These are phyloP conservation scores for Jacana jacana DNA, from an alignment of 2,113 vertebrate species.

Conservation along the genomic window DNA sequence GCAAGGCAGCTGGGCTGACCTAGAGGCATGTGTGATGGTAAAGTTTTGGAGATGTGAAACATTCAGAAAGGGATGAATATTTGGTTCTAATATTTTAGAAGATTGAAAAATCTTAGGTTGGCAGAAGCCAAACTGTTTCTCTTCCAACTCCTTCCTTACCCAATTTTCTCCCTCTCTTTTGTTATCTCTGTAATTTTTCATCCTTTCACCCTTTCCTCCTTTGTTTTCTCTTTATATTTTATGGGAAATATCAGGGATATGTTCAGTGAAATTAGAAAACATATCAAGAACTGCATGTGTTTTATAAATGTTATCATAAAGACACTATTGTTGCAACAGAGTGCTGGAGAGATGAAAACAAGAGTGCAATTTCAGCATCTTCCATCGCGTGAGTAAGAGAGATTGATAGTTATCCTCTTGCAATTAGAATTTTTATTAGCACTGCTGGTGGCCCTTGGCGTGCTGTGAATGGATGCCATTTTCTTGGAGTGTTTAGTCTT, in stretches of 20 bases:
- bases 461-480: slow-evolving; percentile 39
- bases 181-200: background rate
- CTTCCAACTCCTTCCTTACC: background rate
- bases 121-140: background rate
- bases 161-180: background rate
- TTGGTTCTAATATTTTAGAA: background rate
- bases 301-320: slow-evolving; percentile 3
- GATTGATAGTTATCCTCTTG: slow-evolving; percentile 48
- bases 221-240: background rate
- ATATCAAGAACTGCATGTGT: background rate
- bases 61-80: background rate
- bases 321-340: background rate
- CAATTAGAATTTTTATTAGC: slow-evolving; percentile 59
- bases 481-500: slow-evolving; percentile 32
- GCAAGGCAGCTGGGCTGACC: background rate
- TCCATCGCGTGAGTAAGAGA: slow-evolving; percentile 38
- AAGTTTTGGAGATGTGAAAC: background rate
- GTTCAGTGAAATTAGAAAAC: background rate
- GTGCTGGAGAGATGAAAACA: slow-evolving; percentile 10
- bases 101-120: background rate
- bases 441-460: background rate
- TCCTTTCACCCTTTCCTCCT: background rate
- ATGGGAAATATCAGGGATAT: background rate
- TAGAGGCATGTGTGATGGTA: background rate
- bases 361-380: slow-evolving; percentile 55